Evolutionary conservation across 2,888 invertebrate species (phyloP).

Genomic region (Tortrix viridana): DNA sequence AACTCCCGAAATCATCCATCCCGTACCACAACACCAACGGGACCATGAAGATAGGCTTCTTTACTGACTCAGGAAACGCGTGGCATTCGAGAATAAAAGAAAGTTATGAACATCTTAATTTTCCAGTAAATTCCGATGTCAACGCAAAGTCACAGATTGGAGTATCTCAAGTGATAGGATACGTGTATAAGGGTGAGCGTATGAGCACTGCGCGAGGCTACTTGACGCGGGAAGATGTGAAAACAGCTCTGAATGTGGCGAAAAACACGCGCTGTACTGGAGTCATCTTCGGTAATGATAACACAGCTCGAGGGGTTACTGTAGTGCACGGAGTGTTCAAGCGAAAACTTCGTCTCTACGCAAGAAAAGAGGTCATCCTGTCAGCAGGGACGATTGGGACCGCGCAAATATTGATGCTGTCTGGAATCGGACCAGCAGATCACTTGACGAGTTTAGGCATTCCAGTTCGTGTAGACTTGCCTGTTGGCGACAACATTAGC

Average conservation of each 20-base stretch:
- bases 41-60: constrained; percentile 54
- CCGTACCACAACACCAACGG: constrained; percentile 64
- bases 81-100: constrained; percentile 58
- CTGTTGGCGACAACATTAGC: constrained; percentile 61
- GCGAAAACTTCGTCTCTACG: constrained; percentile 47
- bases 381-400: constrained; percentile 64
- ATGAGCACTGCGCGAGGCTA: constrained; percentile 64
- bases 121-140: constrained; percentile 60
- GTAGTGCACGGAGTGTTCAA: constrained; percentile 41
- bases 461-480: constrained; percentile 51
- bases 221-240: constrained; percentile 50
- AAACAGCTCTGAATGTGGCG: constrained; percentile 51
- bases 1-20: constrained; percentile 54
- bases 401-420: constrained; percentile 64
- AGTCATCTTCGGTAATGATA: constrained; percentile 54
- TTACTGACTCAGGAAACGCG: constrained; percentile 53
- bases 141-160: constrained; percentile 65
- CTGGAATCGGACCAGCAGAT: constrained; percentile 61
- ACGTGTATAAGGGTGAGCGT: constrained; percentile 56
- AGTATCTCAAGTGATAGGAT: constrained; percentile 55
- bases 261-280: constrained; percentile 56
- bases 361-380: constrained; percentile 60
- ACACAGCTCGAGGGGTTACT: constrained; percentile 55
- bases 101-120: constrained; percentile 50
- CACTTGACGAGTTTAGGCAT: constrained; percentile 55